Percentiles rank a stretch among this genome's conserved stretches.
phyloP scores from a whole-genome alignment of 53 echinoderm and acorn worm genomes.

The Crossaster papposus region DNA sequence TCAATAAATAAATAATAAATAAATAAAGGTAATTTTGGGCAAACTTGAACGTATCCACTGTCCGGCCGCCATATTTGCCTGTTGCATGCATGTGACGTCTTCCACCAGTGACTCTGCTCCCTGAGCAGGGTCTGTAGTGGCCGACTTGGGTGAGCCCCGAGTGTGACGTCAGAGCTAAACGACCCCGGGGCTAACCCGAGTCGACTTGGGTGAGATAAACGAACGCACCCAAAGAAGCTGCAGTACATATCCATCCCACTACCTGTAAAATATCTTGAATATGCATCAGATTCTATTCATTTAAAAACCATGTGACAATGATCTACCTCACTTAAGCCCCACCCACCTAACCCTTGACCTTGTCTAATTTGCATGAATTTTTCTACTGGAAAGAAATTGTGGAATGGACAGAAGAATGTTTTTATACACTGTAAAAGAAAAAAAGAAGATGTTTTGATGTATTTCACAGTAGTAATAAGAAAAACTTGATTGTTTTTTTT shows the following conservation, averaged over 20 bases:
- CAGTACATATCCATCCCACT: not conserved
- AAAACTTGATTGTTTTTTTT: constrained; percentile 11
- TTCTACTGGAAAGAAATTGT: constrained; percentile 10
- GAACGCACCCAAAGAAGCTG: too few relatives aligned
- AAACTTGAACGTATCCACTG: too few relatives aligned
- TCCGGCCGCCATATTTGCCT: too few relatives aligned
- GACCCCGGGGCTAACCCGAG: too few relatives aligned
- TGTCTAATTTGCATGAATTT: constrained; percentile 45
- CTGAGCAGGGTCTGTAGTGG: too few relatives aligned
- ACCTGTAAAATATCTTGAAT: not conserved
- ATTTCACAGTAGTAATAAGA: constrained; percentile 16
- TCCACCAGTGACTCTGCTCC: too few relatives aligned
- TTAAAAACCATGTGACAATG: not conserved
- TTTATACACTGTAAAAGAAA: constrained; percentile 7
- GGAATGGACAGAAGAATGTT: not conserved
- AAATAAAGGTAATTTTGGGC: too few relatives aligned
- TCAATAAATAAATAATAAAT: too few relatives aligned
- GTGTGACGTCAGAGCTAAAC: too few relatives aligned
- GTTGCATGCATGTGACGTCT: too few relatives aligned
- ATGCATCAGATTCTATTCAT: not conserved
- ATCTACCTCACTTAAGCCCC: constrained; percentile 21
- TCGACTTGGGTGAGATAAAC: too few relatives aligned
- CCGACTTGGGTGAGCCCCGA: too few relatives aligned
- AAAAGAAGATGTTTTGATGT: not conserved
- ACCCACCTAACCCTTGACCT: constrained; percentile 58